Evolutionary conservation across 23 tunicate species (phyloP), one percentile per base, ranked within the genome.

Genomic region (Trididemnum clinides): DNA sequence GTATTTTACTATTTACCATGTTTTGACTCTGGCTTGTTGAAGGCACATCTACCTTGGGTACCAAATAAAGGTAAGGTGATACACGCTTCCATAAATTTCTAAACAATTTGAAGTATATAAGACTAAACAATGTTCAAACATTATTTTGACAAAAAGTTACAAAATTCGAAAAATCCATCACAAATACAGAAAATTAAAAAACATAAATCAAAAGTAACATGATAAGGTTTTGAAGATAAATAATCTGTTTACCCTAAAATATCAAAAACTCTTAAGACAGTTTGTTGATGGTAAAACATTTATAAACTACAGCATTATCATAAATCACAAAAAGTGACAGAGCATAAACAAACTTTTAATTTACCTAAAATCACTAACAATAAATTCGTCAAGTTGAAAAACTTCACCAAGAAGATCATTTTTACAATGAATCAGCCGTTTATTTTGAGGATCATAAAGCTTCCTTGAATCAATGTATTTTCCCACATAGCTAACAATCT

Each of bases 361-460:
- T n/a, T n/a, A n/a, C n/a, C n/a, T n/a, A 59, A 70, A 70, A 37
- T 90, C 88, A 28, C 80, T 65, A 18, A 92, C 87, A 5, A 78
- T 76, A 33, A 92, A 92, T 31, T 87, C 81, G 29, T 82, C 54
- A 23, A 81, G 81, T 38, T 79, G 84, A 27, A 92, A 87, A 15
- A 92, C 88, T 51, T 92, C 97, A 33, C 90, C 97, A 36, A 92
- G 84, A 6, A 83, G 50, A 59, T 92, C 97, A 57, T 85, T 79
- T 34, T 87, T 83, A 75, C 97, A 92, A 5, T 39, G 85, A 64
- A 92, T 84, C 23, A 92, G 36, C 34, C 90, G 71, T 39, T 82
- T 82, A 35, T 91, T 91, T 33, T 20, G 6, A 22, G 91, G 85
- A 69, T 92, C 87, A 58, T 81, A 86, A 18, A 92, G 65, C 49